A percentile compares a stretch with the other conserved stretches of the same genome.
Evolutionary conservation across 2,888 invertebrate species (phyloP).

Genomic region (Dynastes hyllus): DNA sequence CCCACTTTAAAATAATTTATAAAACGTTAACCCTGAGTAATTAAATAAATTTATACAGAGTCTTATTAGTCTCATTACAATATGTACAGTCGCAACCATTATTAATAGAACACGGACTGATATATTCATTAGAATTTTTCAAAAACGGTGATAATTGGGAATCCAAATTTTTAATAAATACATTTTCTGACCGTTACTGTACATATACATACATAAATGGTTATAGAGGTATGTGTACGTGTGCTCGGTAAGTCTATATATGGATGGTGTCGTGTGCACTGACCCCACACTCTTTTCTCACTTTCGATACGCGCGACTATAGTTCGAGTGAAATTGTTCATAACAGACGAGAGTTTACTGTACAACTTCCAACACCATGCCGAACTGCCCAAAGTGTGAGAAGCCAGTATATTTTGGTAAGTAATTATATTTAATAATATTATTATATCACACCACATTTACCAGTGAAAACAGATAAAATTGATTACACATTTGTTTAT

Average conservation of each 20-base stretch:
- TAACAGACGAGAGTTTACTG: conserved; percentile 35
- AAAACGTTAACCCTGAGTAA: no score
- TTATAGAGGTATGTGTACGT: background rate
- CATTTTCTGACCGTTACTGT: no score
- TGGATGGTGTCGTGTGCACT: conserved; percentile 48
- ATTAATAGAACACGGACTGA: background rate
- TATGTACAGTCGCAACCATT: background rate
- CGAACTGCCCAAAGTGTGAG: conserved; percentile 76
- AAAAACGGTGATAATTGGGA: background rate
- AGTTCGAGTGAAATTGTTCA: conserved; percentile 41
- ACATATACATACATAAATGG: no score
- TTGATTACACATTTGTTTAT: background rate
- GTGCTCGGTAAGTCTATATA: conserved; percentile 25
- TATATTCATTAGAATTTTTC: background rate
- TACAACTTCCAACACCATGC: conserved; percentile 68
- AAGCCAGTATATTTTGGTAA: conserved; percentile 78
- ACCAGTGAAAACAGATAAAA: no score
- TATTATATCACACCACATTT: background rate
- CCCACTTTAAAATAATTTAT: no score
- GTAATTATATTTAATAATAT: conserved; percentile 59
- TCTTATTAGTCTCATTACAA: no score
- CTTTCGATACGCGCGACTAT: conserved; percentile 41
- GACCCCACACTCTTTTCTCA: conserved; percentile 48
- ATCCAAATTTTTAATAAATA: no score
- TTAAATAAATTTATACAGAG: no score